A percentile compares a stretch with the other conserved stretches of the same genome.
These are phyloP conservation scores for Genyomyrus donnyi DNA, from an alignment of 2,113 vertebrate species.

Conservation along the genomic window DNA sequence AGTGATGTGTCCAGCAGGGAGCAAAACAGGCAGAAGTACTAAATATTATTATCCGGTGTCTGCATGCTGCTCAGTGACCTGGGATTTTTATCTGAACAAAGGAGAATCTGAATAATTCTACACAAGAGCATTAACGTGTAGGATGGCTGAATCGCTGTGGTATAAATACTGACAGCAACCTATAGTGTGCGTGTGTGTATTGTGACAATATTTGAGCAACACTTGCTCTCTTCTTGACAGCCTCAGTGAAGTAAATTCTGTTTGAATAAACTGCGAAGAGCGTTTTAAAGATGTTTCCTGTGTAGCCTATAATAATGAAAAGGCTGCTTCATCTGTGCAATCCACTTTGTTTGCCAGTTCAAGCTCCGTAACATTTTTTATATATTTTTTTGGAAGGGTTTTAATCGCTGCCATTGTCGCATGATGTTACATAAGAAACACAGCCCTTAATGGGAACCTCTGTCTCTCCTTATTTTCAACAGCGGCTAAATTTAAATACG, in stretches of 20 bases:
- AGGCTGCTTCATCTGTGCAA: not conserved
- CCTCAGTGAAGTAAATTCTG: slow-evolving; percentile 3
- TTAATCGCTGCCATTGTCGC: slow-evolving; percentile 12
- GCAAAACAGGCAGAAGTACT: not conserved
- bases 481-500: not conserved
- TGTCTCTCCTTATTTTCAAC: not conserved
- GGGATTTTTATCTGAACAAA: not conserved
- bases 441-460: slow-evolving; percentile 58
- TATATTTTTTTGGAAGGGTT: not conserved
- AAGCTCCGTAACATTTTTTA: slow-evolving; percentile 37
- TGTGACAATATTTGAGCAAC: not conserved
- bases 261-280: not conserved
- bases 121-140: not conserved
- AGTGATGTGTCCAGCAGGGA: not conserved
- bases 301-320: not conserved
- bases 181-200: not conserved
- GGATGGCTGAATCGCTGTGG: not conserved
- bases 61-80: not conserved
- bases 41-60: not conserved
- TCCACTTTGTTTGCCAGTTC: slow-evolving; percentile 37
- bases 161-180: not conserved
- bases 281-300: not conserved
- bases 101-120: not conserved
- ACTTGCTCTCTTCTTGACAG: not conserved
- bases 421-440: not conserved